Base-by-base conservation (phyloP, 2,113 vertebrate genomes). In the Scolopax mira region DNA sequence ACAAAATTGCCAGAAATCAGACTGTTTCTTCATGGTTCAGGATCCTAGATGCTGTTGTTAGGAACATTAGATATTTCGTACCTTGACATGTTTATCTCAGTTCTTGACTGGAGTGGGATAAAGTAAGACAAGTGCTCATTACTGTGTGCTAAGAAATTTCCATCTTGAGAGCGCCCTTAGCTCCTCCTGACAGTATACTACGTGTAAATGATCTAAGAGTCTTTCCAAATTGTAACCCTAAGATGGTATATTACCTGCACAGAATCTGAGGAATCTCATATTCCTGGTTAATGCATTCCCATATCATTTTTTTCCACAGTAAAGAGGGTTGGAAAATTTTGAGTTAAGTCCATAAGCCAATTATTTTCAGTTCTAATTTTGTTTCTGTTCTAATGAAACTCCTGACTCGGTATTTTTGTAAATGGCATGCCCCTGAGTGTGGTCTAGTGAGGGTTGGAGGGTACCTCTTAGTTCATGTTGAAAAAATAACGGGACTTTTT, bases 281-380 rank as follows among this genome's bases (percentile, higher is more conserved):
- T 37, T 78, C 30, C 12, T 27, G 12, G 11, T 55, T 90, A 46
- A 58, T 73, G 31, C 8, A 64, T 71, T 93, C 61, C 67, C 21
- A 37, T 66, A 22, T 9, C 25, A 5, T 16, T 19, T 46, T 80
- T 94, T 71, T 10, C 30, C 37, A 33, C 23, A 33, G 21, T 64
- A 62, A 77, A 82, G 33, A 73, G 12, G 6, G 9, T 67, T 83
- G 62, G 67, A 86, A 92, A 67, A 10, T 65, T 74, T 90, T 92
- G 60, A 92, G 67, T 94, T 74, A 94, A 70, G 60, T 80, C 88
- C 72, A 83, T 88, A 93, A 89, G 83, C n/a, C 31, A 85, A 95
- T 94, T 94, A 83, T 91, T 95, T 96, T 86, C 39, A 6, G 5
- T 91, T 90, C 35, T 16, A 77, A 1, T 46, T 21, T 27, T 78